phyloP scores from a whole-genome alignment of 2,888 invertebrate genomes.

The Deilephila elpenor region DNA sequence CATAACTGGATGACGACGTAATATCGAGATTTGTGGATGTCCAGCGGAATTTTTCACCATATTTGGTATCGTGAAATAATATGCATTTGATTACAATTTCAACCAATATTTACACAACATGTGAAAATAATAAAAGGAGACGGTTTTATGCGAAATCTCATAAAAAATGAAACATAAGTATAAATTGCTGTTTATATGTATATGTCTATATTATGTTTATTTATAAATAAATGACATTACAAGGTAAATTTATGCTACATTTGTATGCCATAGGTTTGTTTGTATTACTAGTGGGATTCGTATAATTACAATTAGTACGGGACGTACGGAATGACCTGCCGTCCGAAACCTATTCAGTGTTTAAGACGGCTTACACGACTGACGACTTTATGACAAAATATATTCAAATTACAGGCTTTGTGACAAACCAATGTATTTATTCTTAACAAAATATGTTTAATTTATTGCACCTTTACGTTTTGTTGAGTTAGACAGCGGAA shows the following conservation, averaged over 20 bases:
- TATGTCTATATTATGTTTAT: too few species aligned
- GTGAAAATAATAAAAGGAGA: too few species aligned
- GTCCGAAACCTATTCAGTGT: constrained; percentile 3
- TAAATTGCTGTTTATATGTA: too few species aligned
- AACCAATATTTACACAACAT: neutral
- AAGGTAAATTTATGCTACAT: neutral
- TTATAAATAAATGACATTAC: neutral
- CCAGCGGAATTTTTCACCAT: neutral
- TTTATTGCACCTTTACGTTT: too few species aligned
- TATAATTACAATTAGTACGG: constrained; percentile 5
- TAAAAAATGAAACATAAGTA: too few species aligned
- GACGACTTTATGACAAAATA: neutral
- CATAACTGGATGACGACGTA: constrained; percentile 6
- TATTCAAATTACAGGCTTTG: neutral
- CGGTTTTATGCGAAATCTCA: too few species aligned
- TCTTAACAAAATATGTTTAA: too few species aligned
- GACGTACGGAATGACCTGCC: constrained; percentile 1
- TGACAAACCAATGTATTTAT: too few species aligned
- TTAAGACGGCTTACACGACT: neutral
- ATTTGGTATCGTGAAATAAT: neutral
- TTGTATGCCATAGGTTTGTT: neutral
- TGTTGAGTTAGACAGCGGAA: too few species aligned
- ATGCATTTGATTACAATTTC: neutral
- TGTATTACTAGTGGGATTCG: neutral
- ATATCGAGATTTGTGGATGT: neutral